Evolutionary conservation across 2,113 vertebrate genomes (phyloP).

Genomic region (Ceyx margarethae): DNA sequence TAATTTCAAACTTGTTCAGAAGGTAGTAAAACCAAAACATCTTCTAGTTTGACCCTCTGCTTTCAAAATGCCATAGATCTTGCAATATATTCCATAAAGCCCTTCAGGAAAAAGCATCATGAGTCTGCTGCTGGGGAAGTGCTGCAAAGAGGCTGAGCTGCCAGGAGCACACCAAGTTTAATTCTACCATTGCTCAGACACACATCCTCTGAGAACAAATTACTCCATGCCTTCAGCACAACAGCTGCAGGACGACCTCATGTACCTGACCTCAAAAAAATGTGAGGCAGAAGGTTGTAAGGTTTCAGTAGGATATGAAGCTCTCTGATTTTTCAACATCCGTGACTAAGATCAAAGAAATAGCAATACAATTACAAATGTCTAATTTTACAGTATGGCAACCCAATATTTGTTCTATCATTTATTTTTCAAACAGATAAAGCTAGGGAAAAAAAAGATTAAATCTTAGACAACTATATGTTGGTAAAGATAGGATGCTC

Average conservation of each 20-base stretch:
- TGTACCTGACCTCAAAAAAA: not conserved
- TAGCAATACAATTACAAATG: not conserved
- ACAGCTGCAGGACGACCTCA: not conserved
- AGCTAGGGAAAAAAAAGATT: not conserved
- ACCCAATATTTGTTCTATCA: not conserved
- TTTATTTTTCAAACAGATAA: not conserved
- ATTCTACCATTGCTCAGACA: fast-evolving
- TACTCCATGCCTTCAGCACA: not conserved
- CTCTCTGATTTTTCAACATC: not conserved
- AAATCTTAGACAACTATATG: not conserved
- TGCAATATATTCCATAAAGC: not conserved
- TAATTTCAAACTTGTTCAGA: not conserved
- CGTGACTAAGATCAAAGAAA: not conserved
- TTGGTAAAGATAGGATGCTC: not conserved
- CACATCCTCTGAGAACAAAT: fast-evolving
- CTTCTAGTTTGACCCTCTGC: not conserved
- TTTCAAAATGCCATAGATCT: not conserved
- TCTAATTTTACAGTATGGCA: not conserved
- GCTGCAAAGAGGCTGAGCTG: not conserved
- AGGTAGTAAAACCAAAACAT: not conserved
- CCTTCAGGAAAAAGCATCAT: fast-evolving
- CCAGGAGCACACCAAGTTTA: fast-evolving
- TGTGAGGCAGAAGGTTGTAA: not conserved
- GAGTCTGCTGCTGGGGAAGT: not conserved
- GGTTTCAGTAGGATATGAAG: not conserved